Evolutionary conservation across 2,797 vertebrate genomes (phyloP), one percentile per base, ranked within the genome.

Genomic region (Mergus octosetaceus): DNA sequence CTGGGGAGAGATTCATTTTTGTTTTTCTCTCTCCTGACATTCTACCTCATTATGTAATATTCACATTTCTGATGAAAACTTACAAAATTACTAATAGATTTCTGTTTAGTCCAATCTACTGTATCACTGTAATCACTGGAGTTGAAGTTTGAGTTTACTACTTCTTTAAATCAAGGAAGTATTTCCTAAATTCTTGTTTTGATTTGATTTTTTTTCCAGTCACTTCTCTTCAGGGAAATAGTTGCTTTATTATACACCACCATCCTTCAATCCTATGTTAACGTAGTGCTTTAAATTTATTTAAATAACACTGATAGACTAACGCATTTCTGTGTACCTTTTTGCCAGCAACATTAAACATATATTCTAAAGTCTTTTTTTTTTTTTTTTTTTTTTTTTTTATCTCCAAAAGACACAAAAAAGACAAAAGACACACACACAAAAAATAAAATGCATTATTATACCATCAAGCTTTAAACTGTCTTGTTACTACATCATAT

Each of bases 121-220:
- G 8, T n/a, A 6, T 22, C 43, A 45, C 43, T 45, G 43, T 73
- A 58, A 13, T 43, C 25, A 73, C 41, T 62, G n/a, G 86, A 83
- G 18, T 53, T 43, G 16, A 65, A 68, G 4, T 70, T 54, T 60
- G 6, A 9, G 19, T 53, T 24, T 38, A 60, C 18, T 69, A 3
- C 25, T 70, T 90, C 18, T 54, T 0, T 14, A 74, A 64, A 5
- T 28, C 32, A 75, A 25, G 4, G 27, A 77, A 36, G 2, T 36
- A 56, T 75, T 54, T 66, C 5, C 13, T 20, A 1, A 28, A 20
- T 49, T 72, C 22, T 66, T 27, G 4, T 13, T 75, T 41, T 45
- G 2, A 0, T 57, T 82, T 74, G 3, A 3, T 38, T 25, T 18
- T 9, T 9, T 7, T 7, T 2, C 24, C 1, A 24, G 10, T 32